These are phyloP conservation scores for Microhierax caerulescens DNA, from an alignment of 2,797 vertebrate species.

Conservation along the genomic window DNA sequence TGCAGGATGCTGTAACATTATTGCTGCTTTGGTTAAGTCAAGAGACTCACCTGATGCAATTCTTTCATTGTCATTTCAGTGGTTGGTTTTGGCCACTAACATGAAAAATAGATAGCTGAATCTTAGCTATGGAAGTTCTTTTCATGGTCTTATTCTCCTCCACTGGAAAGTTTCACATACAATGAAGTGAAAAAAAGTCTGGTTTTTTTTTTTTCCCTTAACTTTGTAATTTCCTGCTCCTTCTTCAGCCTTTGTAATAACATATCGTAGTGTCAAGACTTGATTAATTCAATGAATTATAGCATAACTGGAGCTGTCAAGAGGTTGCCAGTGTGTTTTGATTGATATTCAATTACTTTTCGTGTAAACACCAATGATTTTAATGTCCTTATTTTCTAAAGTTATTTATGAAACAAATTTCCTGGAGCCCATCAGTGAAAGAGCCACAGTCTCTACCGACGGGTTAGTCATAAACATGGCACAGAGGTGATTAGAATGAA, in stretches of 20 bases:
- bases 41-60: background rate
- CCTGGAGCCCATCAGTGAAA: background rate
- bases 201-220: background rate
- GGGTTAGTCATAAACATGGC: background rate
- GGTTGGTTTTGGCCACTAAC: background rate
- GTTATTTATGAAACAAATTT: slow-evolving; percentile 61
- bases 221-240: slow-evolving; percentile 56
- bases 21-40: background rate
- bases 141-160: background rate
- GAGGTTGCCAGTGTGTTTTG: background rate
- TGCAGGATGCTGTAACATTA: background rate
- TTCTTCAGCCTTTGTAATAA: slow-evolving; percentile 31
- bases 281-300: slow-evolving; percentile 58
- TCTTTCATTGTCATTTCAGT: background rate
- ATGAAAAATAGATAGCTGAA: background rate
- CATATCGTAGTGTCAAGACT: slow-evolving; percentile 12
- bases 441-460: background rate
- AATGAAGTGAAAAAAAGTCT: background rate
- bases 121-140: background rate
- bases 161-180: background rate
- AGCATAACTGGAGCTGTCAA: slow-evolving; percentile 11
- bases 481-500: background rate
- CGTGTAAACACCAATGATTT: slow-evolving; percentile 67
- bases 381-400: slow-evolving; percentile 26
- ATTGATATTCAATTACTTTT: slow-evolving; percentile 71